Percentiles rank a stretch among this genome's conserved stretches.
These are phyloP conservation scores for Falco berigora DNA, from an alignment of 2,797 vertebrate species.

Conservation along the genomic window DNA sequence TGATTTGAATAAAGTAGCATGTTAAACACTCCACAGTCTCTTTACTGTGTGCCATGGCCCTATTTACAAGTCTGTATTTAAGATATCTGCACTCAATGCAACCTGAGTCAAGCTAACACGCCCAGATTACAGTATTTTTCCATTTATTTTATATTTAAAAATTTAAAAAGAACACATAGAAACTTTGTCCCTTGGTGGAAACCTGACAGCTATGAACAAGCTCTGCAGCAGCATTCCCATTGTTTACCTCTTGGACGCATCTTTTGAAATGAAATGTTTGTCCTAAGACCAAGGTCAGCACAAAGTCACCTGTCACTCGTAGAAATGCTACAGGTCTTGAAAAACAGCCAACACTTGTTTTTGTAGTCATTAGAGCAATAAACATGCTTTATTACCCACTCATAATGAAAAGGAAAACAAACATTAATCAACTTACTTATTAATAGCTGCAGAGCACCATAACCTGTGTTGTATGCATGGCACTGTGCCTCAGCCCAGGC, in stretches of 20 bases:
- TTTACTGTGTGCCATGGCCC: neutral
- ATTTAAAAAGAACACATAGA: neutral
- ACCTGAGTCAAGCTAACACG: neutral
- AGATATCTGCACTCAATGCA: neutral
- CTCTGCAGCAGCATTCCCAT: neutral
- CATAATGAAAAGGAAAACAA: neutral
- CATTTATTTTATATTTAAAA: constrained; percentile 33
- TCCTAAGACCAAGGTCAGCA: neutral
- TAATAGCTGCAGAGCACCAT: neutral
- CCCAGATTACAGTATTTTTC: constrained; percentile 12
- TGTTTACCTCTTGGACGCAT: neutral
- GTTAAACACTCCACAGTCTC: neutral
- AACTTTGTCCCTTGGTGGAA: neutral
- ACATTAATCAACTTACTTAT: neutral
- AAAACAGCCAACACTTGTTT: neutral
- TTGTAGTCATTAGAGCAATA: neutral
- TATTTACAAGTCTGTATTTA: constrained; percentile 25
- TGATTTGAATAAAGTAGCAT: constrained; percentile 42
- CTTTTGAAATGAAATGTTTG: neutral
- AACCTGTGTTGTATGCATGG: neutral
- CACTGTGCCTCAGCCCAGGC: neutral
- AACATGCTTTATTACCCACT: neutral
- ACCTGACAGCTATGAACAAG: neutral
- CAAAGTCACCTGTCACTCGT: neutral
- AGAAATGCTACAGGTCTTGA: neutral